phyloP scores from a whole-genome alignment of 2,113 vertebrate species.

The Cebus imitator region DNA sequence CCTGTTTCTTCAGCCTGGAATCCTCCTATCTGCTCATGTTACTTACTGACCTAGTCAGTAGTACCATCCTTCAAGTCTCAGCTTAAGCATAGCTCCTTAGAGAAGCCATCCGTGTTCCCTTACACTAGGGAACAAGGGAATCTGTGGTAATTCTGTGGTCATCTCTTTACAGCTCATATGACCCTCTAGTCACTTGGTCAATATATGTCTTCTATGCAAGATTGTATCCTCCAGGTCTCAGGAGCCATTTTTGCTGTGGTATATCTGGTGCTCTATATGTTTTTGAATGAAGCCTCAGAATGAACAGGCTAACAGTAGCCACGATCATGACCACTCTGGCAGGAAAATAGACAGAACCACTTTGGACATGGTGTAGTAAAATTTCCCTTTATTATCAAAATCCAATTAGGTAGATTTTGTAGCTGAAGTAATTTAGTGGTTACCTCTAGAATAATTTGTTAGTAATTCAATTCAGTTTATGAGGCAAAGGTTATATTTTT shows the following conservation, averaged over 20 bases:
- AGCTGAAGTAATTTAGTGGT: background rate
- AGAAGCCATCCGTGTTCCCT: background rate
- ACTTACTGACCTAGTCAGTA: background rate
- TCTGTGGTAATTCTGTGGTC: background rate
- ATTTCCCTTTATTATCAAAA: background rate
- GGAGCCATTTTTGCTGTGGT: background rate
- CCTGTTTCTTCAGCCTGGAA: background rate
- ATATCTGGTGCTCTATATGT: background rate
- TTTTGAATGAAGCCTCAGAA: background rate
- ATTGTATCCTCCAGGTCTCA: background rate
- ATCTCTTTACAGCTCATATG: background rate
- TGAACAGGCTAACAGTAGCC: background rate
- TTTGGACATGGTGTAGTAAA: background rate
- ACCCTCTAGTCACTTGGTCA: background rate
- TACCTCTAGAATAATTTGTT: background rate
- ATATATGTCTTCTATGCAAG: background rate
- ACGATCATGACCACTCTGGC: background rate
- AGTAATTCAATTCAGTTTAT: background rate
- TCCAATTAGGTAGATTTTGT: background rate
- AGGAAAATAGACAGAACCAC: background rate
- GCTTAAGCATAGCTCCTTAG: background rate
- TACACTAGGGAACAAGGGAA: background rate
- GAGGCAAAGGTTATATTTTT: background rate
- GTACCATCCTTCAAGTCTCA: background rate
- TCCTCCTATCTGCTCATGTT: background rate